Base-by-base conservation (phyloP, 2,113 vertebrate genomes). In the Rhinopomastus cyanomelas region DNA sequence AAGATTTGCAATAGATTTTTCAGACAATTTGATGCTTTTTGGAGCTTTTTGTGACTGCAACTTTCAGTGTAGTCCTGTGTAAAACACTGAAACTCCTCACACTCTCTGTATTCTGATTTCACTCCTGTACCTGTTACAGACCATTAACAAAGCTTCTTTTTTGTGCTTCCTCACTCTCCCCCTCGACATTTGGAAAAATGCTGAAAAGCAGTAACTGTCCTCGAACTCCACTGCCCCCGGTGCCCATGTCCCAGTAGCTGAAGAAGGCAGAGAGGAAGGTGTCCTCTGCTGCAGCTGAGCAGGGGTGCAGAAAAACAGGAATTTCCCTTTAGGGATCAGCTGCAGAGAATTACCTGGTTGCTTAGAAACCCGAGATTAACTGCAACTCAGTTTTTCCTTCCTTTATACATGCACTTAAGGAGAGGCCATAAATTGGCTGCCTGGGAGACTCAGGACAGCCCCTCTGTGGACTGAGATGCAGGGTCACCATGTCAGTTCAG, bases 271-370 rank as follows among this genome's bases (percentile, higher is more conserved):
- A 74, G 49, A 68, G 30, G 20, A 71, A 69, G 39, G 29, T 42
- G 21, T 88, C 81, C 52, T 44, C 21, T 1, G 3, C 49, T 1
- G 0, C 57, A 88, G 59, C 81, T 57, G 73, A 84, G 61, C 30
- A 81, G 42, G 16, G 77, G 86, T 59, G 62, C 59, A 88, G 52
- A n/a, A 84, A 87, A 87, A 76, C 64, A 85, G 86, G 88, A 95
- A 90, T 88, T 94, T 82, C 86, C 84, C 88, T 90, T 66, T 53
- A 87, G 93, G 59, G 56, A 90, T 27, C 4, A 8, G 71, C 86
- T 82, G 64, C 71, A 94, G 74, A 81, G 86, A 93, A 95, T 88
- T 95, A 95, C 95, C 92, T 95, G 88, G 94, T 95, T 95, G 95
- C 94, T 91, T 95, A 90, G 95, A 94, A 90, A 96, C 95, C 15